Evolutionary conservation across 2,797 vertebrate genomes (phyloP), one percentile per base, ranked within the genome.

Genomic region (Mus minutoides): DNA sequence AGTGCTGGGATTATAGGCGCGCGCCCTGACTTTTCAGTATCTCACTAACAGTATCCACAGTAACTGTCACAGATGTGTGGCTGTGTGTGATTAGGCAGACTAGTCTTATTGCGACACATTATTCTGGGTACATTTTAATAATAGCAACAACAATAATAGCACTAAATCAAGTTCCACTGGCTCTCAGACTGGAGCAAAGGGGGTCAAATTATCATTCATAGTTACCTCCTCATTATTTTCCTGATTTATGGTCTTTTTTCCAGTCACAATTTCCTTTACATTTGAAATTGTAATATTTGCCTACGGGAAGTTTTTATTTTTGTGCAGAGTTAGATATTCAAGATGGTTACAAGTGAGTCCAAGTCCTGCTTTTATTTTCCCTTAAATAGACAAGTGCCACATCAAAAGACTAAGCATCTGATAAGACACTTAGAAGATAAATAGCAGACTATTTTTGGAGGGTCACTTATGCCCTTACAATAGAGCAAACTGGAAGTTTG

Each of bases 391-490:
- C 56, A 93, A 84, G 26, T 64, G 46, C 90, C 43, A 93, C 69
- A 64, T 94, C 94, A 78, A 96, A 92, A 95, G 90, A 88, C 80
- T 73, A 93, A 92, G 67, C 58, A 92, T 78, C 85, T 95, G 62
- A 43, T 86, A 94, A 92, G 54, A 93, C 64, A 56, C 71, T 46
- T 84, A 49, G 90, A 84, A 97, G 95, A 93, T 76, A 89, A 96
- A 75, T 52, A 92, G 22, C 22, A 79, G 56, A 87, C 73, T 90
- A 24, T 92, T 92, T 95, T 93, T 95, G 40, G 58, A 96, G 80
- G 83, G 98, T 98, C 98, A 98, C 96, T 95, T 97, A 97, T 97
- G 69, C 95, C 97, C 14, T 95, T 93, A 97, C 0, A 0, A 77
- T 16, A 94, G 0, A 49, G 31, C 26, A 97, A 97, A 97, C 12